Conservation (phyloP, 1,140 invertebrate genomes). For the Trachymyrmex septentrionalis region DNA sequence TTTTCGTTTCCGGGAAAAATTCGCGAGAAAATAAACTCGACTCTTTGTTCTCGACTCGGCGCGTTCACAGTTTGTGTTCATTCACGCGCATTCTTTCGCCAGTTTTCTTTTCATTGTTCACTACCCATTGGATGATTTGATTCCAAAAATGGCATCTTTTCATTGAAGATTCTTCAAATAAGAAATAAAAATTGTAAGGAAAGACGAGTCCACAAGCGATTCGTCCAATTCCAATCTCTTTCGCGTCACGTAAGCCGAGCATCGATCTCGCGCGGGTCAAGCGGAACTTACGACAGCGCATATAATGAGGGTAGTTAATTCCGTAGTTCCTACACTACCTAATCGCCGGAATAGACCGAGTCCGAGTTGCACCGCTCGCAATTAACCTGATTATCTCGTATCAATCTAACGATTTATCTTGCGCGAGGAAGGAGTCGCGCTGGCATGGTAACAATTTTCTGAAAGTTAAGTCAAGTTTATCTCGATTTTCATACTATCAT, state of each 20-base stretch:
- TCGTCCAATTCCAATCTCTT: constrained; percentile 50
- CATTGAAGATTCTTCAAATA: constrained; percentile 5
- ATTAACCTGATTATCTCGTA: constrained; percentile 57
- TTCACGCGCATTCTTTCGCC: constrained; percentile 33
- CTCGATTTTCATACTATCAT: constrained; percentile 12
- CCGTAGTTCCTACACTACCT: constrained; percentile 50
- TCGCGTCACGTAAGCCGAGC: constrained; percentile 47
- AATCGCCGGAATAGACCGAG: constrained; percentile 54
- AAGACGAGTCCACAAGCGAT: constrained; percentile 6
- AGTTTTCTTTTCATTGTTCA: constrained; percentile 46
- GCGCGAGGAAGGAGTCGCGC: constrained; percentile 17
- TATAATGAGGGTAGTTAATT: constrained; percentile 59
- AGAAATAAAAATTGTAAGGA: constrained; percentile 19
- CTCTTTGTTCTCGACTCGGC: constrained; percentile 26
- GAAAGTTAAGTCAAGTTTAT: constrained; percentile 24
- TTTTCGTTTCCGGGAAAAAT: constrained; percentile 44
- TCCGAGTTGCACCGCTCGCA: constrained; percentile 52
- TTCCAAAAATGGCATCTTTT: constrained; percentile 46
- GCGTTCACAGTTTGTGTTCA: constrained; percentile 27
- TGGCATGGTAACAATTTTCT: constrained; percentile 26
- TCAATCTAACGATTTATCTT: constrained; percentile 56
- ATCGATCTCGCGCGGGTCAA: constrained; percentile 51
- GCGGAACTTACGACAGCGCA: constrained; percentile 46
- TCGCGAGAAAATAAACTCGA: constrained; percentile 45
- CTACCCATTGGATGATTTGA: constrained; percentile 6